A percentile compares a stretch with the other conserved stretches of the same genome.
Conservation (phyloP, 2,888 invertebrate species). For the Acheta domesticus region DNA sequence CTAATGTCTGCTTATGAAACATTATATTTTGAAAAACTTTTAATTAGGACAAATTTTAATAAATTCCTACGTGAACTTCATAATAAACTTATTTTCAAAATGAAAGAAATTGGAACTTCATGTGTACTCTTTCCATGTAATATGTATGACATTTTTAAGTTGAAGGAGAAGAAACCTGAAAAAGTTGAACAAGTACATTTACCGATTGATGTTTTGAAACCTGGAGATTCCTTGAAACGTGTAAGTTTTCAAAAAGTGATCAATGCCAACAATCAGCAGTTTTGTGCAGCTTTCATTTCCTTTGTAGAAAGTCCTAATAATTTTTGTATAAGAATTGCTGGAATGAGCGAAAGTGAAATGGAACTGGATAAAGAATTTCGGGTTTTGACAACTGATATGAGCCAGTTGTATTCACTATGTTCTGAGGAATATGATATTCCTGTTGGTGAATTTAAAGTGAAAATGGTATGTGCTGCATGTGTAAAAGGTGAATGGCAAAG, state of each 20-base stretch:
- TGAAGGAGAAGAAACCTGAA: not conserved
- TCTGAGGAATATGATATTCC: not conserved
- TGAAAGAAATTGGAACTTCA: too few relatives aligned
- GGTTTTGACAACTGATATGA: not conserved
- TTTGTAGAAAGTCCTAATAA: not conserved
- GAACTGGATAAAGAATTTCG: not conserved
- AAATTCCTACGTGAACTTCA: too few relatives aligned
- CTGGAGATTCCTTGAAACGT: not conserved
- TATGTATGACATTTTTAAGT: not conserved
- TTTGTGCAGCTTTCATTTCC: not conserved
- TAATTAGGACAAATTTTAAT: too few relatives aligned
- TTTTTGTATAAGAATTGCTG: not conserved
- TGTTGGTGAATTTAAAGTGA: not conserved
- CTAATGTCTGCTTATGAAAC: not conserved
- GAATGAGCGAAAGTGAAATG: not conserved
- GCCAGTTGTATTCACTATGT: not conserved
- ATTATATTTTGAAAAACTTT: too few relatives aligned
- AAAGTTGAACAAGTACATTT: not conserved
- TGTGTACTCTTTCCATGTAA: not conserved
- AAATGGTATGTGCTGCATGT: not conserved
- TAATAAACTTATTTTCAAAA: too few relatives aligned
- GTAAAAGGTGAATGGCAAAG: not conserved
- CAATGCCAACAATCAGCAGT: not conserved
- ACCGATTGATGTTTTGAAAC: not conserved
- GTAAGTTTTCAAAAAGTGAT: not conserved